A percentile compares a stretch with the other conserved stretches of the same genome.
Conservation (phyloP, 2,113 vertebrate genomes). For the Menura novaehollandiae region DNA sequence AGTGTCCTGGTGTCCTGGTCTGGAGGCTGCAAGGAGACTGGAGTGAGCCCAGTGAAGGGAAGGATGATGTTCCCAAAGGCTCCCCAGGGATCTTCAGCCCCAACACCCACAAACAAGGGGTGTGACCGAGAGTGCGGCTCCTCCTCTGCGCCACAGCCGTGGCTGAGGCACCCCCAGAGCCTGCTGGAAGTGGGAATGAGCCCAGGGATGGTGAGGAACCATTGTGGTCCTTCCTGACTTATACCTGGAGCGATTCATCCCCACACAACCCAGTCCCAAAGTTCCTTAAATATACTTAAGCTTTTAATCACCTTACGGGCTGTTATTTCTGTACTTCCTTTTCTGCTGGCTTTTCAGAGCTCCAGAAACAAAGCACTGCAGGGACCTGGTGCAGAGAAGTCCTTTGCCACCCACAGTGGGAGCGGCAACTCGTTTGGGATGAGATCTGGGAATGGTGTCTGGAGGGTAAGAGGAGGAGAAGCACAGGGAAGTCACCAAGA, state of each 20-base stretch:
- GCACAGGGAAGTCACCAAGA: neutral
- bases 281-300: neutral
- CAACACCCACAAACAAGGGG: neutral
- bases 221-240: rapidly evolving
- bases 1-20: neutral
- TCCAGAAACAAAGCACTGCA: neutral
- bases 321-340: neutral
- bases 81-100: neutral
- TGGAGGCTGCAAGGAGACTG: neutral
- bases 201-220: neutral
- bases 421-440: neutral
- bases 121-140: neutral
- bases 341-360: neutral
- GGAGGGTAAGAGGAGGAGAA: neutral
- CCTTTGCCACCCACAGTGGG: neutral
- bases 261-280: neutral
- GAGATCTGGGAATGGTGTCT: neutral
- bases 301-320: neutral
- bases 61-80: neutral
- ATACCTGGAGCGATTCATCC: rapidly evolving
- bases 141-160: neutral
- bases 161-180: neutral
- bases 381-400: neutral
- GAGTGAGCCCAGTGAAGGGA: neutral
- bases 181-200: neutral